Conservation (phyloP, 2,888 invertebrate genomes). For the Cheilosia grossa region DNA sequence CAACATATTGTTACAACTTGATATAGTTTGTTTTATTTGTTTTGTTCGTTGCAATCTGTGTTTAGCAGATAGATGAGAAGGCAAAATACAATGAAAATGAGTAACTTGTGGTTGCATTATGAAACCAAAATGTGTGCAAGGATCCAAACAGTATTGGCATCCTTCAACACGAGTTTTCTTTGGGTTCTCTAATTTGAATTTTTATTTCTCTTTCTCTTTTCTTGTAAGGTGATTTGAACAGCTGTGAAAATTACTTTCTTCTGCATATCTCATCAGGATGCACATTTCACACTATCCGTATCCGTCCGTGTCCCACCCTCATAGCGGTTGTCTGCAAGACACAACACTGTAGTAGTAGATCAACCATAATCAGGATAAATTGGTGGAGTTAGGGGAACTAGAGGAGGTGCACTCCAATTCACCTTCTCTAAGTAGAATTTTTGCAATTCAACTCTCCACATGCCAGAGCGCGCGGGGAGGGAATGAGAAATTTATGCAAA, state of each 20-base stretch:
- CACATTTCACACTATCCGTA: slow-evolving; percentile 48
- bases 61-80: neutral
- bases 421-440: slow-evolving; percentile 66
- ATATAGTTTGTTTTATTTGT: neutral
- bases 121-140: slow-evolving; percentile 45
- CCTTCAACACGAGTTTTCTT: slow-evolving; percentile 51
- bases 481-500: slow-evolving; percentile 76
- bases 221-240: slow-evolving; percentile 58
- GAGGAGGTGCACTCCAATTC: slow-evolving; percentile 54
- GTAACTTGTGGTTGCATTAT: slow-evolving; percentile 39
- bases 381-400: slow-evolving; percentile 17
- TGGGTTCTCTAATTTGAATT: slow-evolving; percentile 65
- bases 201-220: slow-evolving; percentile 24
- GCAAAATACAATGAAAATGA: slow-evolving; percentile 2
- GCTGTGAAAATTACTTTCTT: slow-evolving; percentile 67
- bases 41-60: neutral
- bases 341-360: slow-evolving; percentile 55
- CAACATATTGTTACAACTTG: neutral
- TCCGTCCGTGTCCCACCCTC: slow-evolving; percentile 19
- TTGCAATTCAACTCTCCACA: slow-evolving; percentile 65
- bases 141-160: slow-evolving; percentile 36
- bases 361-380: slow-evolving; percentile 63
- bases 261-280: slow-evolving; percentile 52
- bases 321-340: slow-evolving; percentile 13
- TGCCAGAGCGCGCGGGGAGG: slow-evolving; percentile 30